Base-by-base conservation (phyloP, 2,113 vertebrate species). In the Podocnemis expansa region DNA sequence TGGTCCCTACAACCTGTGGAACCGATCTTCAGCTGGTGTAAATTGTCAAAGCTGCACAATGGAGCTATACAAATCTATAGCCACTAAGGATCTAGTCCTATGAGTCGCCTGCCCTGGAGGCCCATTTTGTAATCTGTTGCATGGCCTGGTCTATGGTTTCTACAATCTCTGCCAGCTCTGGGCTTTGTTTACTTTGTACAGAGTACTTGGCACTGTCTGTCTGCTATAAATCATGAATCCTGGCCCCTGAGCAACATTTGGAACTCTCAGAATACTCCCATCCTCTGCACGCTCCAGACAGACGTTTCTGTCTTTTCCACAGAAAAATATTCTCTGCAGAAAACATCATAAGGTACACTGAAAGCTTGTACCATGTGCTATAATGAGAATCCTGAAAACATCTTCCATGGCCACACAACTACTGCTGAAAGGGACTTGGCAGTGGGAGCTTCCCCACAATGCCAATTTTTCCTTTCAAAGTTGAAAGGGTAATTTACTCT, bases 241-340 rank as follows among this genome's bases (percentile, higher is more conserved):
- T 45, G 55, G 1, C 5, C 9, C 2, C 82, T 9, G 80, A 54
- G 25, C 94, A 73, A 45, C 17, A 85, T 0, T 13, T 76, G 4
- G 2, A 25, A 87, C 75, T 24, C 76, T 47, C 52, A 80, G 89
- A 79, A 10, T 3, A 60, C 6, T 45, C 10, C 1, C 8, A 1
- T 8, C 54, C 75, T 73, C 38, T 27, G 7, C 75, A 34, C 41
- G 21, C 1, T 1, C 7, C 22, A 11, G 2, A 41, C 0, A 0
- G 38, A 27, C 27, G 13, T 43, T 60, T 43, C 41, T 43, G 70
- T 25, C 70, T 43, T 75, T 75, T 75, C n/a, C 70, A 75, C 2
- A 43, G 70, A 75, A 75, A 43, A 43, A 41, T 12, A 5, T 31
- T 91, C 84, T 75, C 73, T 5, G 21, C 8, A 75, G 31, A 83